These are phyloP conservation scores for Takifugu ocellatus DNA, from an alignment of 2,797 vertebrate species.

Conservation along the genomic window DNA sequence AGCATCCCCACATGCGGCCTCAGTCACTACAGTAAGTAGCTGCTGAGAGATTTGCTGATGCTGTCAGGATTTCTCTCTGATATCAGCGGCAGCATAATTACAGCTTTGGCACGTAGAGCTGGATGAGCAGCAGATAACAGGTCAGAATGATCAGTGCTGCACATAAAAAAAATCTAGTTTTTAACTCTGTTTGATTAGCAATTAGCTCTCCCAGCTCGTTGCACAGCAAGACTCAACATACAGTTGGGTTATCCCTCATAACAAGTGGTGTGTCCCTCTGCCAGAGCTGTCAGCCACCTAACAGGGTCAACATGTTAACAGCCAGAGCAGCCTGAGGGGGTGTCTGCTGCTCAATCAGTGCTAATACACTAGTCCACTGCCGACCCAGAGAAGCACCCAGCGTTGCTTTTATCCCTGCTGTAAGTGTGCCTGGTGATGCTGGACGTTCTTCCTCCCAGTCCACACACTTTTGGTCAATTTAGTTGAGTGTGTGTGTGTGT, in stretches of 20 bases:
- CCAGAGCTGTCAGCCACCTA: slow-evolving; percentile 57
- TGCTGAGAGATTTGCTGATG: slow-evolving; percentile 79
- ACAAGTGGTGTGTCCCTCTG: slow-evolving; percentile 52
- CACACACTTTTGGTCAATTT: too few relatives aligned
- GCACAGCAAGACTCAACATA: slow-evolving; percentile 35
- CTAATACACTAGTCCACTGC: too few relatives aligned
- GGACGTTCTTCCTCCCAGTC: too few relatives aligned
- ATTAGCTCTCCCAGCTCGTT: too few relatives aligned
- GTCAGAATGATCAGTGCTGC: slow-evolving; percentile 69
- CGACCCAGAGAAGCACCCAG: too few relatives aligned
- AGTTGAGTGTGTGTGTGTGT: too few relatives aligned
- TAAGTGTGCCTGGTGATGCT: too few relatives aligned
- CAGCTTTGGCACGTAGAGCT: slow-evolving; percentile 76
- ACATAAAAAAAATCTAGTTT: slow-evolving; percentile 43
- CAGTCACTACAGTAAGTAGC: slow-evolving; percentile 23
- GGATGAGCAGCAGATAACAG: slow-evolving; percentile 66
- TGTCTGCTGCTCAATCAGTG: not conserved
- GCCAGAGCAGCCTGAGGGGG: slow-evolving; percentile 38
- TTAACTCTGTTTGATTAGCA: too few relatives aligned
- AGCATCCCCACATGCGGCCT: too few relatives aligned
- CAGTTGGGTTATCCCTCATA: slow-evolving; percentile 55
- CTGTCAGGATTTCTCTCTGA: slow-evolving; percentile 76
- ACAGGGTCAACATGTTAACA: slow-evolving; percentile 62
- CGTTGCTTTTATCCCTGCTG: too few relatives aligned
- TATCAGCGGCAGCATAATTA: slow-evolving; percentile 72